Base-by-base conservation (phyloP, 2,113 vertebrate genomes). In the Tachysurus fulvidraco region DNA sequence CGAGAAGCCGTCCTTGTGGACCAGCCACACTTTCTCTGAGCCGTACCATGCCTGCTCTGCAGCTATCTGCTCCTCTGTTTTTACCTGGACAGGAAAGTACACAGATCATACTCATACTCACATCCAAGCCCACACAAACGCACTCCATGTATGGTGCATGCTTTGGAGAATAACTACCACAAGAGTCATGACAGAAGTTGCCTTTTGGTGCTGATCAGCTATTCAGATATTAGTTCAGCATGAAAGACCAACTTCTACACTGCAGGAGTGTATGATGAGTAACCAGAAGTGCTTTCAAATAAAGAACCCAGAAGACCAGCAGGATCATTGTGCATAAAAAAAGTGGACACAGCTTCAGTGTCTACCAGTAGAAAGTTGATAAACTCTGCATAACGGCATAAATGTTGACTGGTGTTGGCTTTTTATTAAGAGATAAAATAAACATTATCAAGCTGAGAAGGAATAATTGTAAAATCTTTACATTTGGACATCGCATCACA, bases 1-100 rank as follows among this genome's bases (percentile, higher is more conserved):
- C n/a, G 97, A 98, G 93, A 99, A 98, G 82, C 98, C 98, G 81
- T 99, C 96, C 89, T 95, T 97, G 94, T 99, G 98, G 92, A 98
- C 95, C 87, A 99, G 96, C 98, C 98, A 99, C 91, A 98, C 96
- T 88, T 98, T 99, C 91, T 99, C 98, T 0, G 98, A 97, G 92
- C 97, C 97, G 2, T 97, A 97, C 98, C 98, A 99, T 87, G 96
- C 96, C 92, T 99, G 97, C 90, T 99, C 98, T 0, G 96, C 96
- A 0, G 96, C 95, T 0, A 98, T 98, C 95, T 99, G 97, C 92
- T 99, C 98, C 91, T 99, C 98, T 0, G 97, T 97, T 93, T 99
- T 99, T 84, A 96, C 96, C 98, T 99, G 88, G 0, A 36, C 50
- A 86, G 28, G 28, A 69, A 67, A 88, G 85, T 2, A 83, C 46